Percentiles rank a stretch among this genome's conserved stretches.
These are phyloP conservation scores for Argya squamiceps DNA, from an alignment of 2,797 vertebrate genomes.

Conservation along the genomic window DNA sequence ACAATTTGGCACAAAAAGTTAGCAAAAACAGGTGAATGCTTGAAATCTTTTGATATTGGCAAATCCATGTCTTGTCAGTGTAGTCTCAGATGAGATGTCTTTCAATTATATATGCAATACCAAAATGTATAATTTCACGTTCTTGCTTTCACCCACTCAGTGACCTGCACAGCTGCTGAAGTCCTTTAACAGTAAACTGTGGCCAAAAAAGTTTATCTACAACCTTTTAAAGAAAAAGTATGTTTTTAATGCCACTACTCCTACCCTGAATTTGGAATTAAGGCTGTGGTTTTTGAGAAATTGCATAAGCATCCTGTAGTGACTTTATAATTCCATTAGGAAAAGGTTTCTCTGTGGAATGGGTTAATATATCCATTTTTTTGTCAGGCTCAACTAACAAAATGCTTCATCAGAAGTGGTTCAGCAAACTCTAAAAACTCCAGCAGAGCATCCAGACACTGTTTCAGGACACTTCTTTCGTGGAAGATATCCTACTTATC, in stretches of 20 bases:
- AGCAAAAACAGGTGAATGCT: neutral
- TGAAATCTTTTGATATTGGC: neutral
- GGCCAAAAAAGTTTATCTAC: neutral
- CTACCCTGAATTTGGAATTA: neutral
- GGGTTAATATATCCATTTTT: neutral
- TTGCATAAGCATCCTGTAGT: neutral
- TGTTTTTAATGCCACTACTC: fast-evolving
- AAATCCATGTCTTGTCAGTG: neutral
- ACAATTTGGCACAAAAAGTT: neutral
- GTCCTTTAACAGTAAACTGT: neutral
- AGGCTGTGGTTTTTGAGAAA: neutral
- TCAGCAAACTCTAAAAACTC: neutral
- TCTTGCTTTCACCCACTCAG: neutral
- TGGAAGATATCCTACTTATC: neutral
- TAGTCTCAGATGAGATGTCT: neutral
- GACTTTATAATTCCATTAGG: neutral
- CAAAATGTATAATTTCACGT: neutral
- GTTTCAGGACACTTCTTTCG: neutral
- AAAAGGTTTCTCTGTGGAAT: neutral
- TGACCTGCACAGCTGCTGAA: neutral
- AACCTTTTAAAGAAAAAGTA: neutral
- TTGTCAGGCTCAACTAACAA: neutral
- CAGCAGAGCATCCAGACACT: neutral
- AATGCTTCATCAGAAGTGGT: neutral
- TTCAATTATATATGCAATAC: neutral